phyloP scores from a whole-genome alignment of 2,113 vertebrate species.

The Dromaius novaehollandiae region DNA sequence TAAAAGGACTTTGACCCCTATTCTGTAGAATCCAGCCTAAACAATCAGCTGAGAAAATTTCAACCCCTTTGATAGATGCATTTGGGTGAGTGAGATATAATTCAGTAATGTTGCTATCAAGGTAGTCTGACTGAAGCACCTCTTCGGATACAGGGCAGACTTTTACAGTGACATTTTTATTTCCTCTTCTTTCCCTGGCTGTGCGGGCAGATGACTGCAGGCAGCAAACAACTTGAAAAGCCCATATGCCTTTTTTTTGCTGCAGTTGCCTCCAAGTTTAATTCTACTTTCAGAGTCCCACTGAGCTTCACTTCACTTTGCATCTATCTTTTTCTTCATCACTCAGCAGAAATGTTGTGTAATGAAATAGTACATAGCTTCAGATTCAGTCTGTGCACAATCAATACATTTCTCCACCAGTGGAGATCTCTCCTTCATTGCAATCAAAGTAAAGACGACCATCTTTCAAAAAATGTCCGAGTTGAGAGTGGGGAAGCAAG shows the following conservation, averaged over 20 bases:
- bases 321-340: neutral
- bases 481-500: neutral
- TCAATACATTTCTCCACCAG: neutral
- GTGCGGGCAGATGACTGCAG: neutral
- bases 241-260: neutral
- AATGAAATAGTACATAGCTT: neutral
- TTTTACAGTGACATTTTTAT: neutral
- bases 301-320: neutral
- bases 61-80: neutral
- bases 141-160: neutral
- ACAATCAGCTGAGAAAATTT: neutral
- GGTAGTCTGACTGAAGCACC: neutral
- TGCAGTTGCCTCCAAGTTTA: neutral
- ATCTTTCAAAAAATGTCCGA: neutral
- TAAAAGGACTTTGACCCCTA: neutral
- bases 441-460: neutral
- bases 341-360: neutral
- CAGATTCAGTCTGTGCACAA: neutral
- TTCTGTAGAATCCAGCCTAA: neutral
- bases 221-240: neutral
- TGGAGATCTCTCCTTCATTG: neutral
- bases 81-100: neutral
- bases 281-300: neutral
- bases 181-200: neutral
- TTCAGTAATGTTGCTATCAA: accelerated